phyloP scores from a whole-genome alignment of 1,140 invertebrate species.

The Pogonomyrmex barbatus region DNA sequence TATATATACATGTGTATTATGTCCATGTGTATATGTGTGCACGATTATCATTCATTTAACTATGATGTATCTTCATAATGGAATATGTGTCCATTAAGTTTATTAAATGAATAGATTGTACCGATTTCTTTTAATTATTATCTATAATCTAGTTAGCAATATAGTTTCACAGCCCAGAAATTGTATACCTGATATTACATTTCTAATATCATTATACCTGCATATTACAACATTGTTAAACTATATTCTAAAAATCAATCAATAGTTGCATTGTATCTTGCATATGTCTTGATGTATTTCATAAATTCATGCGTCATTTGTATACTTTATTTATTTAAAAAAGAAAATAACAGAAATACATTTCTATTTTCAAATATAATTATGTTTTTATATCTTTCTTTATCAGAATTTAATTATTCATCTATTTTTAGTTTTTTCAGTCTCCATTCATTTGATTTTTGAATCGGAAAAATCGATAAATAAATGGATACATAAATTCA shows the following conservation, averaged over 20 bases:
- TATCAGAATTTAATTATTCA: not conserved
- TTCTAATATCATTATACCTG: not conserved
- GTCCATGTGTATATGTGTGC: too few relatives aligned
- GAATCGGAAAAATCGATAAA: not conserved
- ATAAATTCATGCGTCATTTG: not conserved
- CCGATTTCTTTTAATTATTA: constrained; percentile 16
- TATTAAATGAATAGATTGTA: constrained; percentile 26
- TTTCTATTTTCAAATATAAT: not conserved
- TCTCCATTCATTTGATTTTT: not conserved
- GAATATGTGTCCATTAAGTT: constrained; percentile 16
- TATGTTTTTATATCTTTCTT: not conserved
- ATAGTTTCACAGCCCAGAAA: constrained; percentile 37
- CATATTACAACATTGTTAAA: not conserved
- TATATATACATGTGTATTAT: constrained; percentile 16
- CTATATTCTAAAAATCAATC: constrained; percentile 2
- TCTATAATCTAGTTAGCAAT: not conserved
- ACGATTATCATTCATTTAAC: constrained; percentile 41
- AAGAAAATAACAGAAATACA: not conserved
- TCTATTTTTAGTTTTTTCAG: not conserved
- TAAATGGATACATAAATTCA: not conserved
- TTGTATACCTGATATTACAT: constrained; percentile 51
- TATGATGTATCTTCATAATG: constrained; percentile 5
- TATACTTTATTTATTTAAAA: constrained; percentile 2
- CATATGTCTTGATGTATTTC: not conserved
- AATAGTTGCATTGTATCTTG: not conserved